Percentiles rank a stretch among this genome's conserved stretches.
Evolutionary conservation across 2,113 vertebrate genomes (phyloP).

Genomic region (Limnothrissa miodon): DNA sequence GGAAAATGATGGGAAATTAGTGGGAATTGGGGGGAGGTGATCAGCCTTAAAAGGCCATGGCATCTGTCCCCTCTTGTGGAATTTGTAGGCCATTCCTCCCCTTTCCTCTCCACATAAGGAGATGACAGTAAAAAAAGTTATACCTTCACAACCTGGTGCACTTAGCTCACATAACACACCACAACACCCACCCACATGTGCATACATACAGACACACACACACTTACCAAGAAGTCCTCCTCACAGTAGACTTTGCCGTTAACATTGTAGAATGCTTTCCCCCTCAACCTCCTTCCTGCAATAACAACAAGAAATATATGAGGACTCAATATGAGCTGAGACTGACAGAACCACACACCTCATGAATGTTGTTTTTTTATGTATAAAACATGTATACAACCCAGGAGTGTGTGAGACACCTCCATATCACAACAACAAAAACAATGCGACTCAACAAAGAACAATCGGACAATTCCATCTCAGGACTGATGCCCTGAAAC

Average conservation of each 20-base stretch:
- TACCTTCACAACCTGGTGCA: conserved; percentile 7
- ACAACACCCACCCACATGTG: background rate
- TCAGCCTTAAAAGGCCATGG: conserved; percentile 23
- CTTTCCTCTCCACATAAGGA: conserved; percentile 2
- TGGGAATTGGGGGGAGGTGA: conserved; percentile 55
- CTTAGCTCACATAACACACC: conserved; percentile 5
- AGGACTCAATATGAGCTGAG: conserved; percentile 19
- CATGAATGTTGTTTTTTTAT: conserved; percentile 8
- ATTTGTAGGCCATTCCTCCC: conserved; percentile 32
- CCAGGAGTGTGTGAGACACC: background rate
- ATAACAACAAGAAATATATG: conserved; percentile 39
- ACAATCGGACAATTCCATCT: background rate
- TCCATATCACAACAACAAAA: background rate
- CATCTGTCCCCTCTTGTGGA: conserved; percentile 55
- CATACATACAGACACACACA: background rate
- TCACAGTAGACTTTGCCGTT: conserved; percentile 97
- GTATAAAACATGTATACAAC: background rate
- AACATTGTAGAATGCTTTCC: conserved; percentile 98
- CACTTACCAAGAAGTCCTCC: conserved; percentile 96
- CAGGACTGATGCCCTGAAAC: conserved; percentile 7
- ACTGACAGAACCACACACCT: conserved; percentile 11
- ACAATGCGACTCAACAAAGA: background rate
- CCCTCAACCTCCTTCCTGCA: conserved; percentile 89
- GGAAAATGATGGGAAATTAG: conserved; percentile 55
- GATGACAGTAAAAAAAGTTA: background rate